Conservation (phyloP, 2,113 vertebrate genomes). For the Chaetorhynchus papuensis region DNA sequence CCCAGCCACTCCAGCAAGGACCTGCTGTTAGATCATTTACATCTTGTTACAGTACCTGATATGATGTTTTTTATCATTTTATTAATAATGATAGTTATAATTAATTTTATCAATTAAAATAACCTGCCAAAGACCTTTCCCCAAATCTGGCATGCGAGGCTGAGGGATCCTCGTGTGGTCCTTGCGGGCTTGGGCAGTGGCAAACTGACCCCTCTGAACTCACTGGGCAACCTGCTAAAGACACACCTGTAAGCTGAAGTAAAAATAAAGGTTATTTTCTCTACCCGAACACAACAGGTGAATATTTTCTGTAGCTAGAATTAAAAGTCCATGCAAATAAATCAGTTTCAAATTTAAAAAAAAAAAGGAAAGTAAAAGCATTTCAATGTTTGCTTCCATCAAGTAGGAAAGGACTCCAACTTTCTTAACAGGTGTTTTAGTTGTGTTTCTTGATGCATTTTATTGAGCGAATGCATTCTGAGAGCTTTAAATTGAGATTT, state of each 20-base stretch:
- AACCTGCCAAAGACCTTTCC: background rate
- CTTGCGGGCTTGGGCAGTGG: background rate
- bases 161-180: background rate
- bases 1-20: background rate
- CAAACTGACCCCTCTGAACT: background rate
- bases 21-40: background rate
- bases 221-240: background rate
- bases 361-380: background rate
- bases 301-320: background rate
- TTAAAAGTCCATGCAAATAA: background rate
- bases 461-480: constrained; percentile 31
- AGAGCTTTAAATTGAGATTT: constrained; percentile 71
- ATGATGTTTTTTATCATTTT: fast-evolving
- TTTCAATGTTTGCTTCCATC: background rate
- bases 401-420: background rate
- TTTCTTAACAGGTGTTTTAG: background rate
- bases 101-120: no score
- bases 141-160: fast-evolving
- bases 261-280: background rate
- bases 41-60: fast-evolving
- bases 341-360: background rate
- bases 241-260: background rate
- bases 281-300: background rate
- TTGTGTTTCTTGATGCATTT: constrained; percentile 13
- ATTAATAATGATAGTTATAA: no score